Percentiles rank a stretch among this genome's conserved stretches.
Evolutionary conservation across 92 coral and sea anemone species (phyloP).

Genomic region (Umimayanthus chanpuru): DNA sequence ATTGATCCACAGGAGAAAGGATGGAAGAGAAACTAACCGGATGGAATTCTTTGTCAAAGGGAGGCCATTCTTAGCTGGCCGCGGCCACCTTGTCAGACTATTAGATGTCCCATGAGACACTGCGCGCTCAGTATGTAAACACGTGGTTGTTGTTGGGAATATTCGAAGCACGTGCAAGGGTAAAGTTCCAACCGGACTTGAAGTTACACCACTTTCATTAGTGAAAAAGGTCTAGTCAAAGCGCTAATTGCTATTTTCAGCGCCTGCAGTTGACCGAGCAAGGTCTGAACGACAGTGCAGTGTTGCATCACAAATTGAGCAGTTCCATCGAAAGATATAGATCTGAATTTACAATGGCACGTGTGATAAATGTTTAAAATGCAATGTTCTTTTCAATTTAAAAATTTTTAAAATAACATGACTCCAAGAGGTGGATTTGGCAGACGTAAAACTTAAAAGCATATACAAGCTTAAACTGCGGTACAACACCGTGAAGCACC

Average conservation of each 20-base stretch:
- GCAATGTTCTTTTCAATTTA: slow-evolving; percentile 48
- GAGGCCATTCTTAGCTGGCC: slow-evolving; percentile 96
- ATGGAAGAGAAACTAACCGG: slow-evolving; percentile 86
- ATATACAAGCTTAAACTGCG: not conserved
- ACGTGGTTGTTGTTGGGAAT: slow-evolving; percentile 83
- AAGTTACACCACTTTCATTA: slow-evolving; percentile 15
- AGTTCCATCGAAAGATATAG: not conserved
- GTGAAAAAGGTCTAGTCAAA: not conserved
- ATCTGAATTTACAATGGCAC: slow-evolving; percentile 25
- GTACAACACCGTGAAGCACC: not conserved
- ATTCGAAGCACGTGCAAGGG: slow-evolving; percentile 63
- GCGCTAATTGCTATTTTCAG: not conserved
- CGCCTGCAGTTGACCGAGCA: not conserved
- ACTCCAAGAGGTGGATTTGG: not conserved
- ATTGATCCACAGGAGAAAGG: slow-evolving; percentile 58
- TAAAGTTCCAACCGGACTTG: slow-evolving; percentile 41
- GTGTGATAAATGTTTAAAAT: slow-evolving; percentile 72
- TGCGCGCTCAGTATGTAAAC: slow-evolving; percentile 72
- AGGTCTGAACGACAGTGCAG: not conserved
- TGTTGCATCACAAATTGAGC: not conserved
- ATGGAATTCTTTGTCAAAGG: slow-evolving; percentile 67
- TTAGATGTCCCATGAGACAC: slow-evolving; percentile 72
- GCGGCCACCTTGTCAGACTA: slow-evolving; percentile 91
- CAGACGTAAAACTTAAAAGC: not conserved
- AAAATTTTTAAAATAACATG: slow-evolving; percentile 37